phyloP scores from a whole-genome alignment of 2,888 invertebrate genomes.

The Mycogona germanica region DNA sequence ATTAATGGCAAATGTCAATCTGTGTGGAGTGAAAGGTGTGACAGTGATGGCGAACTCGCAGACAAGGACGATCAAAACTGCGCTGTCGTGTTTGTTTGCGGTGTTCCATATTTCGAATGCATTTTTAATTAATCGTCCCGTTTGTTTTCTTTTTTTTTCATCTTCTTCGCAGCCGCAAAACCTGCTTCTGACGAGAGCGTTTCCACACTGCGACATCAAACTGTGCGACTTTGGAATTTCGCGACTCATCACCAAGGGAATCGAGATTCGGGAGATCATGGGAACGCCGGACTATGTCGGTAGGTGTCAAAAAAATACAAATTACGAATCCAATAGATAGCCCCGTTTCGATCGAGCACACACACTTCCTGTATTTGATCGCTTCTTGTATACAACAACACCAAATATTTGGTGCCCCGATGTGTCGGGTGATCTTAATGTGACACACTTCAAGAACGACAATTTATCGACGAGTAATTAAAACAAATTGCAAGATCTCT shows the following conservation, averaged over 20 bases:
- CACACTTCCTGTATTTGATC: too few relatives aligned
- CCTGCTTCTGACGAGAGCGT: slow-evolving; percentile 68
- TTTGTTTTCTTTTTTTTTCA: slow-evolving; percentile 9
- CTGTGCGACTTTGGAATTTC: slow-evolving; percentile 92
- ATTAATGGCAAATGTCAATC: too few relatives aligned
- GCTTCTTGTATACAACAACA: too few relatives aligned
- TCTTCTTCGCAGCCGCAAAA: slow-evolving; percentile 68
- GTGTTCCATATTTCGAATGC: not conserved
- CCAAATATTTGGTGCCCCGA: too few relatives aligned
- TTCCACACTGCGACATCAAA: slow-evolving; percentile 64
- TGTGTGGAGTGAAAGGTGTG: too few relatives aligned
- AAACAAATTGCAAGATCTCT: too few relatives aligned
- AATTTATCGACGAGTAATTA: too few relatives aligned
- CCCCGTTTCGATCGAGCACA: too few relatives aligned
- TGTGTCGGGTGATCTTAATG: too few relatives aligned
- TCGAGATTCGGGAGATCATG: slow-evolving; percentile 85
- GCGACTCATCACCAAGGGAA: slow-evolving; percentile 76
- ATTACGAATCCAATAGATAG: too few relatives aligned
- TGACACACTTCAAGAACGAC: too few relatives aligned
- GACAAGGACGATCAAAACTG: not conserved
- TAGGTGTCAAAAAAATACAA: slow-evolving; percentile 42
- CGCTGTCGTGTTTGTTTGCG: not conserved
- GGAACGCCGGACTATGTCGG: slow-evolving; percentile 94
- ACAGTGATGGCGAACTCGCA: too few relatives aligned
- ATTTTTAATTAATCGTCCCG: not conserved